Conservation (phyloP, 2,113 vertebrate genomes). For the Callithrix jacchus region DNA sequence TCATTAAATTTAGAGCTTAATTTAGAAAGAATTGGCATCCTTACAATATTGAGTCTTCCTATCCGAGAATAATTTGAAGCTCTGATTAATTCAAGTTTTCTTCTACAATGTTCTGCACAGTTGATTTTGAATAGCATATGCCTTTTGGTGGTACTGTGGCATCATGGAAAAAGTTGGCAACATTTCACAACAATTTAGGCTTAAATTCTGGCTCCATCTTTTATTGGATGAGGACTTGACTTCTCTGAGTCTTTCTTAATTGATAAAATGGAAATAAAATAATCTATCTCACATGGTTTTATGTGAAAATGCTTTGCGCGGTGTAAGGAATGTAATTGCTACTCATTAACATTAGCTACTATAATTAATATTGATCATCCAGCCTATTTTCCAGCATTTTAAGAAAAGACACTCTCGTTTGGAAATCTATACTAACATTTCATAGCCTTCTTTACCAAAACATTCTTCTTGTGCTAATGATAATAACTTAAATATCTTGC, state of each 20-base stretch:
- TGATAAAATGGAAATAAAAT: slow-evolving; percentile 55
- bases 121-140: slow-evolving; percentile 55
- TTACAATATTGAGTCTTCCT: slow-evolving; percentile 74
- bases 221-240: slow-evolving; percentile 5
- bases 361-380: slow-evolving; percentile 73
- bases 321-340: slow-evolving; percentile 56
- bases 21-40: slow-evolving; percentile 78
- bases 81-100: slow-evolving; percentile 74
- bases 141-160: slow-evolving; percentile 4
- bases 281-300: neutral
- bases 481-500: slow-evolving; percentile 8
- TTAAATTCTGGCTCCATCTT: slow-evolving; percentile 31
- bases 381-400: slow-evolving; percentile 51
- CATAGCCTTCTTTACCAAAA: slow-evolving; percentile 40
- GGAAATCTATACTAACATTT: slow-evolving; percentile 33
- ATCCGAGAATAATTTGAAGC: slow-evolving; percentile 74
- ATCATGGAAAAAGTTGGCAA: neutral
- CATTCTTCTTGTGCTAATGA: slow-evolving; percentile 31
- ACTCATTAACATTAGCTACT: slow-evolving; percentile 66
- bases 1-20: slow-evolving; percentile 79
- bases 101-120: slow-evolving; percentile 49
- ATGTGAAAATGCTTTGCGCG: slow-evolving; percentile 45
- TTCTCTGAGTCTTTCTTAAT: slow-evolving; percentile 17
- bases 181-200: slow-evolving; percentile 36
- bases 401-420: slow-evolving; percentile 49